These are phyloP conservation scores for Triplophysa bombifrons DNA, from an alignment of 2,797 vertebrate genomes.

Conservation along the genomic window DNA sequence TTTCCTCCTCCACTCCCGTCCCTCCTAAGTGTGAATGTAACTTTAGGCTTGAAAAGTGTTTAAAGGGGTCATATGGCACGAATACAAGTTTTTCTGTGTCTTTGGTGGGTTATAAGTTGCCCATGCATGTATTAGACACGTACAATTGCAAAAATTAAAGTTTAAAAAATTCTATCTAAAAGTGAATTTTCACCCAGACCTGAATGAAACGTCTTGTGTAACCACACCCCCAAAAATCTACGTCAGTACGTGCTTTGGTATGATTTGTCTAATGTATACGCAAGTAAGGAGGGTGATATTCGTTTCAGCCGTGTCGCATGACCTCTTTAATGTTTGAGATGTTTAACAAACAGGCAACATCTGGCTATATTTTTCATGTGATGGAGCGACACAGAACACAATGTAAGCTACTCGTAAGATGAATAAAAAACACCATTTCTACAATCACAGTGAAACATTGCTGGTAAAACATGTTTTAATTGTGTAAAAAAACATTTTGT, in stretches of 20 bases:
- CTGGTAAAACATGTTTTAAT: conserved; percentile 5
- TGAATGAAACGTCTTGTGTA: no score
- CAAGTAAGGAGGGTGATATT: no score
- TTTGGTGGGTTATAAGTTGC: no score
- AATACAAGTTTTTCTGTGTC: no score
- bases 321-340: not conserved
- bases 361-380: not conserved
- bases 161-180: no score
- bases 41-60: not conserved
- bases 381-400: not conserved
- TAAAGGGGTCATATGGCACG: not conserved
- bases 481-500: not conserved
- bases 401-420: not conserved
- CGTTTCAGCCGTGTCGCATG: no score
- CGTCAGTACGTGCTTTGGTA: no score
- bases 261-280: no score
- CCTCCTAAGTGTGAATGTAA: not conserved
- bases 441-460: conserved; percentile 3
- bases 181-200: no score
- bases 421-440: not conserved
- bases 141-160: no score
- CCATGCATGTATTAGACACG: no score
- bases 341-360: not conserved
- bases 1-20: not conserved
- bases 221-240: no score